Conservation (phyloP, 2,113 vertebrate genomes). For the Blennius ocellaris region DNA sequence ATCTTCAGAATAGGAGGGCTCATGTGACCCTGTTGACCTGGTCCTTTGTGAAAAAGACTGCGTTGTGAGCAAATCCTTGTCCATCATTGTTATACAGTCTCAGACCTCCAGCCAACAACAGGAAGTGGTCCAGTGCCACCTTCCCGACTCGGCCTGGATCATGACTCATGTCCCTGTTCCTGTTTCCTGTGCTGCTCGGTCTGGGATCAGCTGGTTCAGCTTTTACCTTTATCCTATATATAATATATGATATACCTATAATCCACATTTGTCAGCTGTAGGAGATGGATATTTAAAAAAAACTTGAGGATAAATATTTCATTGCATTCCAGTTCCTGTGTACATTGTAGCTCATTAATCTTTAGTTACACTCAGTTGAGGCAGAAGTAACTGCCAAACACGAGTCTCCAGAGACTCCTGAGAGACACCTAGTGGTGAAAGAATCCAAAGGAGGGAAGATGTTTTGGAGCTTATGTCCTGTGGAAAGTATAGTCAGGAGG, state of each 20-base stretch:
- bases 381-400: neutral
- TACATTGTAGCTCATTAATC: neutral
- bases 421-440: conserved; percentile 61
- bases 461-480: neutral
- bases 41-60: conserved; percentile 9
- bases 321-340: too few species aligned
- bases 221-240: neutral
- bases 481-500: conserved; percentile 12
- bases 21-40: conserved; percentile 18
- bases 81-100: conserved; percentile 29
- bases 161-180: conserved; percentile 74
- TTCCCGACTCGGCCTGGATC: conserved; percentile 50
- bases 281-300: too few species aligned
- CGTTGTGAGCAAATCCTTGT: conserved; percentile 11
- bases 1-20: neutral
- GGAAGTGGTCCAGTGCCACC: conserved; percentile 67
- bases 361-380: neutral
- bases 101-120: conserved; percentile 55
- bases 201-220: conserved; percentile 2
- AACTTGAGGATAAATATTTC: too few species aligned
- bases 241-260: conserved; percentile 2
- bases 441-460: neutral
- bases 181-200: conserved; percentile 53
- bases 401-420: conserved; percentile 12
- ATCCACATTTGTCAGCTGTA: neutral